phyloP scores from a whole-genome alignment of 1,140 invertebrate species.

The Procambarus clarkii region DNA sequence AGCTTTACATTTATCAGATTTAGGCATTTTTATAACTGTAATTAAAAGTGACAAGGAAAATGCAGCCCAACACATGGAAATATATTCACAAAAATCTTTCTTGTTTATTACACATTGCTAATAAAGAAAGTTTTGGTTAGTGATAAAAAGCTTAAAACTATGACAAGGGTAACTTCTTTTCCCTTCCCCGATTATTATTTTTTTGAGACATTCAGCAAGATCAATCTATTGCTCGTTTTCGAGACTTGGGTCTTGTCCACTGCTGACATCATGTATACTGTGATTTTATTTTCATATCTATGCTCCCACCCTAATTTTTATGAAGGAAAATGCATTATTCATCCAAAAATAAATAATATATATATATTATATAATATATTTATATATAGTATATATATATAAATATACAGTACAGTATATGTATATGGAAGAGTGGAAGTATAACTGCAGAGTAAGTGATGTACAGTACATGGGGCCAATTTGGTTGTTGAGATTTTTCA shows the following conservation, averaged over 20 bases:
- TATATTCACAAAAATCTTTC: constrained; percentile 14
- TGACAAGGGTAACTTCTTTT: constrained; percentile 5
- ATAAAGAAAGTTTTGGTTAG: constrained; percentile 30
- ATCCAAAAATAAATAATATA: constrained; percentile 21
- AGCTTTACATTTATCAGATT: background rate
- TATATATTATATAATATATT: background rate
- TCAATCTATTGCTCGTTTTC: constrained; percentile 10
- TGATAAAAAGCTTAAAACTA: background rate
- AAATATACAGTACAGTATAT: too few species aligned
- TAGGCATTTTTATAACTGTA: constrained; percentile 15
- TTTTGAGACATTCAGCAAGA: background rate
- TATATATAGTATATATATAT: too few species aligned
- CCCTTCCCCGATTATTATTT: background rate
- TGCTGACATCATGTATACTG: constrained; percentile 9
- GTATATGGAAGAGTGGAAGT: background rate
- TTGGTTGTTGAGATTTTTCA: constrained; percentile 45
- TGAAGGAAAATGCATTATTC: constrained; percentile 47
- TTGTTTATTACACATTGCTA: constrained; percentile 31
- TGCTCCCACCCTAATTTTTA: constrained; percentile 47
- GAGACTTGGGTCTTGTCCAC: constrained; percentile 21
- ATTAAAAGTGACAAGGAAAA: constrained; percentile 23
- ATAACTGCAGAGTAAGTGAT: background rate
- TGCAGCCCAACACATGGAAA: constrained; percentile 44
- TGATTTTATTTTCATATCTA: constrained; percentile 28
- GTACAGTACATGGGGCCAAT: constrained; percentile 29